Evolutionary conservation across 2,888 invertebrate species (phyloP).

Genomic region (Agrochola macilenta): DNA sequence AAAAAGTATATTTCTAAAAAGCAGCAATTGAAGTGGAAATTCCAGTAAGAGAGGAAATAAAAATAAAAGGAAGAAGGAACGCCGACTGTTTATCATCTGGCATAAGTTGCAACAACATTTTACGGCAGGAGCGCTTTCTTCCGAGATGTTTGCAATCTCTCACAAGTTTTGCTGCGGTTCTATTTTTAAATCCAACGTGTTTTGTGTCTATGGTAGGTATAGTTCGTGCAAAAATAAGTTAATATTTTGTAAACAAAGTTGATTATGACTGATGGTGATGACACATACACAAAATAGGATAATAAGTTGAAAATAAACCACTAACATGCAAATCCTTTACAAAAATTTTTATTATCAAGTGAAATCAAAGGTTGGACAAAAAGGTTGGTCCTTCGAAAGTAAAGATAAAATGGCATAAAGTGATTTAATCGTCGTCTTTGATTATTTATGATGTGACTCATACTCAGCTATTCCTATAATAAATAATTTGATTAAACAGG

Average conservation of each 20-base stretch:
- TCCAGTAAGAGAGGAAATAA: slow-evolving; percentile 44
- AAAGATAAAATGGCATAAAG: background rate
- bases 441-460: background rate
- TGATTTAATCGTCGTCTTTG: background rate
- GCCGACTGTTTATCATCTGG: slow-evolving; percentile 59
- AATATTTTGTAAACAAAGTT: slow-evolving; percentile 5
- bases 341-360: background rate
- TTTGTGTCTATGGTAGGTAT: slow-evolving; percentile 22
- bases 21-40: slow-evolving; percentile 54
- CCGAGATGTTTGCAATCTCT: slow-evolving; percentile 58
- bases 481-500: slow-evolving; percentile 3
- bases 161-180: slow-evolving; percentile 48
- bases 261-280: background rate
- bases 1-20: slow-evolving; percentile 27
- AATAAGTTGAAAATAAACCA: background rate
- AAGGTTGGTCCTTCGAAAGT: background rate
- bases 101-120: slow-evolving; percentile 59
- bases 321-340: background rate
- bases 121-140: slow-evolving; percentile 47
- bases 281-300: background rate
- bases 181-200: slow-evolving; percentile 48
- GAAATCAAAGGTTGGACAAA: background rate
- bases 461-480: background rate
- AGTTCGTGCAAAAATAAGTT: background rate
- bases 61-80: slow-evolving; percentile 35